phyloP scores from a whole-genome alignment of 2,888 invertebrate genomes.

The Yponomeuta plumbellus region DNA sequence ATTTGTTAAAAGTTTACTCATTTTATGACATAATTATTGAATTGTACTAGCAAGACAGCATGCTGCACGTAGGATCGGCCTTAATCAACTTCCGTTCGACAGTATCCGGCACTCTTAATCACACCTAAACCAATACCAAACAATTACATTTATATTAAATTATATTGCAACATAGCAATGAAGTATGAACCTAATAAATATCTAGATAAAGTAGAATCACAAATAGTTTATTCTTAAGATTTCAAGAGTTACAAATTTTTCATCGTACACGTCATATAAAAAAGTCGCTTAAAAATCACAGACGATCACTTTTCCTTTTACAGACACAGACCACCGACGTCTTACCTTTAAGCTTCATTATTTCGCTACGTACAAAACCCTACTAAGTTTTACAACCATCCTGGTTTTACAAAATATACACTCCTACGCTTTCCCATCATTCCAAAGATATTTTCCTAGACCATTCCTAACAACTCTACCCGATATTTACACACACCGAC shows the following conservation, averaged over 20 bases:
- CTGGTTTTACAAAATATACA: conserved; percentile 56
- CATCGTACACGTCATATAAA: conserved; percentile 62
- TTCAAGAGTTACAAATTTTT: conserved; percentile 67
- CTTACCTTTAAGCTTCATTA: conserved; percentile 65
- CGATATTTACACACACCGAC: conserved; percentile 1
- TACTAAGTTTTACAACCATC: conserved; percentile 76
- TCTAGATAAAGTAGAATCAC: conserved; percentile 72
- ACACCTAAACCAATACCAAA: conserved; percentile 47
- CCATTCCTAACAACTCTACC: conserved; percentile 2
- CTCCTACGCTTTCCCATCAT: conserved; percentile 41
- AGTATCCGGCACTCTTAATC: conserved; percentile 59
- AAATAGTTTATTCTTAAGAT: conserved; percentile 77
- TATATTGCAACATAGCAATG: conserved; percentile 64
- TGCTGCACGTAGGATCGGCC: no score
- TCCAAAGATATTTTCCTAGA: conserved; percentile 7
- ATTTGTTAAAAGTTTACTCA: no score
- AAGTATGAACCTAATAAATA: conserved; percentile 54
- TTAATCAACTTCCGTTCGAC: not conserved
- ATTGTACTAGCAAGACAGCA: no score
- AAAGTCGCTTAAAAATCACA: conserved; percentile 79
- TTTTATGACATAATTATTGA: no score
- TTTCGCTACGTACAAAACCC: conserved; percentile 71
- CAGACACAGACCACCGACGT: conserved; percentile 73
- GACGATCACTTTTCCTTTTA: conserved; percentile 74
- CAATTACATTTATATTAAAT: conserved; percentile 34